These are phyloP conservation scores for Gymnoscopelus microlampas DNA, from an alignment of 2,797 vertebrate genomes.

Conservation along the genomic window DNA sequence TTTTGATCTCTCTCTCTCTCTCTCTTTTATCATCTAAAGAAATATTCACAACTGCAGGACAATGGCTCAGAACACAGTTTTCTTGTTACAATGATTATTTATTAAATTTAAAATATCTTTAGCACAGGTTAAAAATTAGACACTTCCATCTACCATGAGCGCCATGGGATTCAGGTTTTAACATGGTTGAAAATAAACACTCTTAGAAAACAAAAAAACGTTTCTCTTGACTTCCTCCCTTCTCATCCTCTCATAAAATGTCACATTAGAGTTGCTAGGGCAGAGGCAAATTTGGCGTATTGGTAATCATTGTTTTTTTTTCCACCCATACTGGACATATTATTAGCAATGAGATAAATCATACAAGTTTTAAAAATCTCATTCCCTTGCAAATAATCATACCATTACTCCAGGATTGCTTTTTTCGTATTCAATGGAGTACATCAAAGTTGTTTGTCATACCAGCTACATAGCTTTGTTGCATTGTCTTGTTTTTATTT, in stretches of 20 bases:
- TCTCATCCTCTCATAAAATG: constrained; percentile 61
- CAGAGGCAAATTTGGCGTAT: constrained; percentile 81
- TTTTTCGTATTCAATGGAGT: constrained; percentile 23
- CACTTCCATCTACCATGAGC: constrained; percentile 82
- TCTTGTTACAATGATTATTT: constrained; percentile 88
- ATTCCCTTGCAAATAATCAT: constrained; percentile 49
- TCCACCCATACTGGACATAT: constrained; percentile 36
- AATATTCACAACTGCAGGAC: background rate
- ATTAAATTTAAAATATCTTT: constrained; percentile 90
- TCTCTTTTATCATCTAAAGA: background rate
- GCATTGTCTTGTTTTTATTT: constrained; percentile 45
- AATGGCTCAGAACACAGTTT: constrained; percentile 32
- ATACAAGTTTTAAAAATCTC: constrained; percentile 40
- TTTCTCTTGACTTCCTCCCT: constrained; percentile 52
- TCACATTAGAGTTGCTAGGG: constrained; percentile 78
- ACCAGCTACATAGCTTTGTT: constrained; percentile 47
- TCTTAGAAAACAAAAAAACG: constrained; percentile 71
- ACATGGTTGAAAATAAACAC: constrained; percentile 83
- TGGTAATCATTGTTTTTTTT: constrained; percentile 35
- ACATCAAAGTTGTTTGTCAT: constrained; percentile 53
- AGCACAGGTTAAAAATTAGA: constrained; percentile 88
- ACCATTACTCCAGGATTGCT: constrained; percentile 33
- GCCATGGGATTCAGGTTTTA: constrained; percentile 75
- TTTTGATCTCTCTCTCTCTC: constrained; percentile 5
- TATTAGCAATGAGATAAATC: constrained; percentile 46